Percentiles rank a stretch among this genome's conserved stretches.
Evolutionary conservation across 1,140 invertebrate species (phyloP).

Genomic region (Brachionus plicatilis): DNA sequence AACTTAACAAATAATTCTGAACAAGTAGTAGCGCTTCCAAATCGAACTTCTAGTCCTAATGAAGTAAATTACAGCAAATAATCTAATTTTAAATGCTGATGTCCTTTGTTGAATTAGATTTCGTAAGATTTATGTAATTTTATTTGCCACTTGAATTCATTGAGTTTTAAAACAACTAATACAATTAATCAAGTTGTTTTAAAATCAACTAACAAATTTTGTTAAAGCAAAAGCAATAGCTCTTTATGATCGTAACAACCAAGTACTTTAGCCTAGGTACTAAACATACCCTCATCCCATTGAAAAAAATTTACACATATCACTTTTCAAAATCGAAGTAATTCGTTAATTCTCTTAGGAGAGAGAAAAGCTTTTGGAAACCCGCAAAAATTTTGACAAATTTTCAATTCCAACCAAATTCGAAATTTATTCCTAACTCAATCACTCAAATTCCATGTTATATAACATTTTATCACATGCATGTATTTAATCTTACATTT

Average conservation of each 20-base stretch:
- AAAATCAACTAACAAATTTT: background rate
- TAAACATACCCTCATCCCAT: background rate
- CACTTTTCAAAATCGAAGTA: background rate
- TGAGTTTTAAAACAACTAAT: background rate
- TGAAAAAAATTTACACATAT: background rate
- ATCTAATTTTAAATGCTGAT: background rate
- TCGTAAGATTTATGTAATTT: background rate
- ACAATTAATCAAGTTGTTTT: background rate
- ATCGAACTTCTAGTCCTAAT: background rate
- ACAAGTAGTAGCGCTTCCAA: background rate
- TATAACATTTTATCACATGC: background rate
- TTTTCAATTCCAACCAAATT: background rate
- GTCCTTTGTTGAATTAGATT: background rate
- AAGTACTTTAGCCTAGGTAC: background rate
- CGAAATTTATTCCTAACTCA: background rate
- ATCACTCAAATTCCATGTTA: background rate
- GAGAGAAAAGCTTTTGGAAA: background rate
- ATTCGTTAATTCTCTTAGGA: background rate
- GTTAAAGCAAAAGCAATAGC: background rate
- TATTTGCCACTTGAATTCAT: background rate
- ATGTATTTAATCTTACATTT: background rate
- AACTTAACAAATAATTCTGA: background rate
- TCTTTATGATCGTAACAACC: background rate
- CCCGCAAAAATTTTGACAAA: background rate
- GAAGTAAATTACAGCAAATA: background rate